phyloP scores from a whole-genome alignment of 2,113 vertebrate species.

The Microtus richardsoni region DNA sequence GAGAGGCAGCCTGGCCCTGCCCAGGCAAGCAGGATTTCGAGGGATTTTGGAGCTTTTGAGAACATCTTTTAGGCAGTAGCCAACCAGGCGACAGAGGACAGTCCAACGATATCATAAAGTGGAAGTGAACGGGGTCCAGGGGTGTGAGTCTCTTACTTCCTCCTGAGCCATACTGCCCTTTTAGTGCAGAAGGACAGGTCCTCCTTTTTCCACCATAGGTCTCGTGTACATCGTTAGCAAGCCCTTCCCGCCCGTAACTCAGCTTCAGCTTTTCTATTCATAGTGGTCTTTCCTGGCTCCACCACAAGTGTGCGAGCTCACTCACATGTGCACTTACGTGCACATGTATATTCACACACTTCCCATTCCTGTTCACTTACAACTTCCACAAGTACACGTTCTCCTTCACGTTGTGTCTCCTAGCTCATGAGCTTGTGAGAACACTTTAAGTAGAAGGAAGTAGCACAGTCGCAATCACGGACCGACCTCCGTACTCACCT shows the following conservation, averaged over 20 bases:
- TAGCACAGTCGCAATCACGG: background rate
- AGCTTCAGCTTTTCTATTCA: background rate
- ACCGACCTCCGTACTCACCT: too few species aligned
- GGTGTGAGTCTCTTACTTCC: background rate
- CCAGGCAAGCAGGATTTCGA: background rate
- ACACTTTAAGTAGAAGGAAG: background rate
- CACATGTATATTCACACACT: rapidly evolving
- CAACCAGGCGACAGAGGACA: background rate
- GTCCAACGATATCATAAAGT: background rate
- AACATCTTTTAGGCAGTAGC: too few species aligned
- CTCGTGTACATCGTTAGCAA: background rate
- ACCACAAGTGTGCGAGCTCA: background rate
- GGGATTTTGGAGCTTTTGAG: rapidly evolving
- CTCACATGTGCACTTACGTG: rapidly evolving
- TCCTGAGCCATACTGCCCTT: background rate
- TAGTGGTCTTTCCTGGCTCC: background rate
- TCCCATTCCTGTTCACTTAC: background rate
- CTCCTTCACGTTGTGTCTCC: background rate
- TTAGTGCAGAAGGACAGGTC: too few species aligned
- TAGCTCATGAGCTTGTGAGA: background rate
- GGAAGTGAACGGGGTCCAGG: background rate
- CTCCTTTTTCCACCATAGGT: background rate
- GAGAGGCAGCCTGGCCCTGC: background rate
- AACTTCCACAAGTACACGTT: background rate
- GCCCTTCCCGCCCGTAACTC: rapidly evolving